Evolutionary conservation across 2,113 vertebrate species (phyloP).

Genomic region (Barbus barbus): DNA sequence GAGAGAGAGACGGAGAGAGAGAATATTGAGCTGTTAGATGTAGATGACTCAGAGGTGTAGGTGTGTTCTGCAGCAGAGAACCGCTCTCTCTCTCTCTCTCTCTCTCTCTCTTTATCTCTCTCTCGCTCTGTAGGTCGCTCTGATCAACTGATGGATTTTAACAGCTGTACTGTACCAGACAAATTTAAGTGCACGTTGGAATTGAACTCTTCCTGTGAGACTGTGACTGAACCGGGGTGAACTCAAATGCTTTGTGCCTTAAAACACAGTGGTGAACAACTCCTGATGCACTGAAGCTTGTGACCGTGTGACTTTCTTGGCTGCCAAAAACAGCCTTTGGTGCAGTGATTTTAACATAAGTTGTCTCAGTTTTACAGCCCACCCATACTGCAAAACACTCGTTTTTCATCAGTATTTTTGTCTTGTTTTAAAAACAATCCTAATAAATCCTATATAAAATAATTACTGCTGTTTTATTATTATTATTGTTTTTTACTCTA

Average conservation of each 20-base stretch:
- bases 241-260: background rate
- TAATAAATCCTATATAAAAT: no score
- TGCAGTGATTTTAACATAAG: background rate
- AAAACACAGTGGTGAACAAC: background rate
- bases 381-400: background rate
- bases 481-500: no score
- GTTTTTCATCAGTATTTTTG: background rate
- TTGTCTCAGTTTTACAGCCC: background rate
- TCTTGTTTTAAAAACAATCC: background rate
- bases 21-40: conserved; percentile 48
- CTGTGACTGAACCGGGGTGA: conserved; percentile 20
- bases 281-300: background rate
- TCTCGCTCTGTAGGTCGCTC: conserved; percentile 28
- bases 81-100: conserved; percentile 39
- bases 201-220: conserved; percentile 33
- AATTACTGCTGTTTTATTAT: no score
- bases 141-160: conserved; percentile 51
- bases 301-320: background rate
- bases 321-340: background rate
- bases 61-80: conserved; percentile 55
- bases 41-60: conserved; percentile 62
- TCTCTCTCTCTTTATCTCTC: conserved; percentile 15
- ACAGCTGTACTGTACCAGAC: conserved; percentile 34
- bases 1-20: conserved; percentile 9
- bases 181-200: conserved; percentile 33